Evolutionary conservation across 2,888 invertebrate species (phyloP).

Genomic region (Lasioglossum calceatum): DNA sequence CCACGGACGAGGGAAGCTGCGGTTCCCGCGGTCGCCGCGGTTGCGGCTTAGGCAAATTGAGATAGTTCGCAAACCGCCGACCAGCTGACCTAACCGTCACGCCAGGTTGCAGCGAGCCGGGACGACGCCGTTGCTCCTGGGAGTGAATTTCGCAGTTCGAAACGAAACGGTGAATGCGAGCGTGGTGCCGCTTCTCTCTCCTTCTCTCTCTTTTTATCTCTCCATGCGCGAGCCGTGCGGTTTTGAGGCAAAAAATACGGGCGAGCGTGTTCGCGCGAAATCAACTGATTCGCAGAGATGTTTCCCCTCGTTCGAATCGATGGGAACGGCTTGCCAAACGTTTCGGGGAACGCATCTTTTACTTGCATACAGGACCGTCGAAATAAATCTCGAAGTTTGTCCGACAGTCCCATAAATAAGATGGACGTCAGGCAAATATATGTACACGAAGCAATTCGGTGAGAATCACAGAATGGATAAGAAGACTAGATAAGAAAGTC

Average conservation of each 20-base stretch:
- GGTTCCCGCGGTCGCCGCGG: slow-evolving; percentile 75
- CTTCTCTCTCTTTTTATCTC: slow-evolving; percentile 13
- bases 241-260: slow-evolving; percentile 34
- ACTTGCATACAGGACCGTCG: background rate
- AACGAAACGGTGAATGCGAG: slow-evolving; percentile 60
- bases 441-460: background rate
- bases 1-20: slow-evolving; percentile 73
- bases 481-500: no score
- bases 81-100: slow-evolving; percentile 79
- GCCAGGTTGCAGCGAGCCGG: slow-evolving; percentile 65
- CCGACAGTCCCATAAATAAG: background rate
- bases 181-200: background rate
- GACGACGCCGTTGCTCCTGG: slow-evolving; percentile 44
- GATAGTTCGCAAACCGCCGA: slow-evolving; percentile 83
- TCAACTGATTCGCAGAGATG: slow-evolving; percentile 46
- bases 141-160: slow-evolving; percentile 54
- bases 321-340: background rate
- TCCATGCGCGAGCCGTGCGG: slow-evolving; percentile 45
- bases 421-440: background rate
- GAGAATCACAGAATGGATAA: no score
- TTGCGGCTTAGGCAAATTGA: slow-evolving; percentile 76
- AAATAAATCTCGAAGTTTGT: background rate
- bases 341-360: background rate
- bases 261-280: slow-evolving; percentile 38
- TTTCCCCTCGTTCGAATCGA: slow-evolving; percentile 12